phyloP scores from a whole-genome alignment of 2,113 vertebrate genomes.

The Zosterops hypoxanthus region DNA sequence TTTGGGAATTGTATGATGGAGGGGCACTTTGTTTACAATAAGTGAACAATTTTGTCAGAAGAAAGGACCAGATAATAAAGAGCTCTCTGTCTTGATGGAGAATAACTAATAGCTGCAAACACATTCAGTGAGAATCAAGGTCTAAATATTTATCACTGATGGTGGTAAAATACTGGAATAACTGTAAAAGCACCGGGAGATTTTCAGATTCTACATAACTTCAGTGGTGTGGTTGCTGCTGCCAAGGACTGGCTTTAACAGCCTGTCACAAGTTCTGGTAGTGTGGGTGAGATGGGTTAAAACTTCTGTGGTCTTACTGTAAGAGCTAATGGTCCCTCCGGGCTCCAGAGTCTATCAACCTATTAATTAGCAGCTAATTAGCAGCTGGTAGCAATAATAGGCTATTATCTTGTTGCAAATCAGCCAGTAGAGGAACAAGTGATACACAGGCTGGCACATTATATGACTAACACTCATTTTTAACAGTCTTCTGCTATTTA shows the following conservation, averaged over 20 bases:
- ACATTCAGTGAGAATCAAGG: not conserved
- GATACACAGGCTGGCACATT: not conserved
- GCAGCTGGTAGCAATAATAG: conserved; percentile 55
- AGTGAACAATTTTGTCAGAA: not conserved
- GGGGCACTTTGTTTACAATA: not conserved
- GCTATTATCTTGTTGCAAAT: conserved; percentile 46
- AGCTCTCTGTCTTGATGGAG: not conserved
- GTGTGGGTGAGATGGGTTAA: not conserved
- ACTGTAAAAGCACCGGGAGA: not conserved
- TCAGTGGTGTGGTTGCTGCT: not conserved
- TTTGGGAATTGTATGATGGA: not conserved
- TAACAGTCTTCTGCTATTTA: not conserved
- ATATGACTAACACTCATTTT: not conserved
- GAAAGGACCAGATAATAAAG: not conserved
- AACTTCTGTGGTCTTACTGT: conserved; percentile 5
- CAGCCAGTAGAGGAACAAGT: not conserved
- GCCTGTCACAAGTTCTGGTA: not conserved
- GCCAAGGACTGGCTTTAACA: not conserved
- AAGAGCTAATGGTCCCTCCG: conserved; percentile 37
- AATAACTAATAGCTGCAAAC: not conserved
- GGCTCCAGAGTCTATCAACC: conserved; percentile 38
- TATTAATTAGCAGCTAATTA: conserved; percentile 67
- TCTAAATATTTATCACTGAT: not conserved
- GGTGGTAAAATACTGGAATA: not conserved
- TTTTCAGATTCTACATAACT: not conserved